Base-by-base conservation (phyloP, 1,140 invertebrate genomes). In the Eciton burchellii region DNA sequence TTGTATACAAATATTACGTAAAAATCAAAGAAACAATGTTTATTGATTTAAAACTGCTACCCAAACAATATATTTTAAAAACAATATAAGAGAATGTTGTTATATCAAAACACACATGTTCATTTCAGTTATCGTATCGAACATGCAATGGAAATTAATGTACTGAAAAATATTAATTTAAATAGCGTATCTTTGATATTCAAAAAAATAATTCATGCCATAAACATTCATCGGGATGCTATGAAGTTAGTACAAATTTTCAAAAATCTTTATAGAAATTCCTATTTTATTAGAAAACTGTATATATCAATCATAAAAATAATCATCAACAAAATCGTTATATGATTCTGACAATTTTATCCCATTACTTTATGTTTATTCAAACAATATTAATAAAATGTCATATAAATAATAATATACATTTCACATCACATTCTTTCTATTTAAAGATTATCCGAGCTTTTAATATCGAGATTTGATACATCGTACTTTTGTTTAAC, bases 91-190 rank as follows among this genome's bases (percentile, higher is more conserved):
- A 52, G n/a, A n/a, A 0, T 3, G 12, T 54, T 6, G n/a, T 70
- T 54, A 0, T 5, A 11, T 70, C 11, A 14, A 12, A 60, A 35
- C 35, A n/a, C 35, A 35, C 35, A 35, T 16, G 11, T 59, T 52
- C 47, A 43, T 79, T 71, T 9, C 16, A 79, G 65, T 8, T 68
- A 79, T 11, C 76, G 76, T 70, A 70, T 70, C 4, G 35, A 79
- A 14, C 35, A 29, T 1, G 41, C 47, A 70, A 43, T 79, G 9
- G 26, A 12, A 12, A 14, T 56, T 3, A 14, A 45, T 0, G 35
- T 66, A 14, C 21, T 24, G 26, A 19, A 35, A 35, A 65, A 70
- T 29, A 29, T 54, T 57, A 79, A 12, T 11, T 4, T 12, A 2
- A 63, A 29, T 49, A 49, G 16, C 11, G 16, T n/a, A 0, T 49